These are phyloP conservation scores for Acomys russatus DNA, from an alignment of 2,797 vertebrate genomes.

Conservation along the genomic window DNA sequence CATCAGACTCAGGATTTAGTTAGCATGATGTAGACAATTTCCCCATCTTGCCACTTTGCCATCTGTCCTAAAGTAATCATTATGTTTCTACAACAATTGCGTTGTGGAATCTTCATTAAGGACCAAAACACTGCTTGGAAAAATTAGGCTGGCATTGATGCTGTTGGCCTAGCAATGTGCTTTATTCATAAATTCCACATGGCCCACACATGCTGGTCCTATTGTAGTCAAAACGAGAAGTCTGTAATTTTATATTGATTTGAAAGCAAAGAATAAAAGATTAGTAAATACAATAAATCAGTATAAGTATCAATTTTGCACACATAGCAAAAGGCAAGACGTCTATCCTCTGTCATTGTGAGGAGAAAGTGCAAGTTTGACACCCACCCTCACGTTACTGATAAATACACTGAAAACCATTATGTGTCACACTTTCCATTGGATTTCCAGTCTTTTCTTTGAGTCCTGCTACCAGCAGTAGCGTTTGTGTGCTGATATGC, in stretches of 20 bases:
- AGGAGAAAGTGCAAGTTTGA: not conserved
- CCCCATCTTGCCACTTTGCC: slow-evolving; percentile 74
- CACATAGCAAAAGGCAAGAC: not conserved
- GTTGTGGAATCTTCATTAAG: slow-evolving; percentile 75
- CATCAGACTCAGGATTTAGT: slow-evolving; percentile 61
- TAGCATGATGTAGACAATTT: slow-evolving; percentile 74
- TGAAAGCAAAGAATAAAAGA: slow-evolving; percentile 43
- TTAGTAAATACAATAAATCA: slow-evolving; percentile 32
- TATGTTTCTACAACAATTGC: slow-evolving; percentile 75
- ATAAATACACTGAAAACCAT: not conserved
- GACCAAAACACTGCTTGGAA: slow-evolving; percentile 76
- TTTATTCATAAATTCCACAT: slow-evolving; percentile 70
- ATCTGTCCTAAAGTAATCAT: slow-evolving; percentile 83
- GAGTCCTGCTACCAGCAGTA: not conserved
- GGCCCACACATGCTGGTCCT: slow-evolving; percentile 63
- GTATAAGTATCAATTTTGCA: slow-evolving; percentile 24
- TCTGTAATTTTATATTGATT: slow-evolving; percentile 45
- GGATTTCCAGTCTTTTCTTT: not conserved
- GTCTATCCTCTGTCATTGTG: not conserved
- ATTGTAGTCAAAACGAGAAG: slow-evolving; percentile 54
- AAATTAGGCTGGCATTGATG: slow-evolving; percentile 71
- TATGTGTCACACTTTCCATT: not conserved
- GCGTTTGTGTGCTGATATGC: not conserved
- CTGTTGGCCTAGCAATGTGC: slow-evolving; percentile 70
- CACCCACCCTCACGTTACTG: not conserved